These are phyloP conservation scores for Cheumatopsyche charites DNA, from an alignment of 1,140 invertebrate genomes.

Conservation along the genomic window DNA sequence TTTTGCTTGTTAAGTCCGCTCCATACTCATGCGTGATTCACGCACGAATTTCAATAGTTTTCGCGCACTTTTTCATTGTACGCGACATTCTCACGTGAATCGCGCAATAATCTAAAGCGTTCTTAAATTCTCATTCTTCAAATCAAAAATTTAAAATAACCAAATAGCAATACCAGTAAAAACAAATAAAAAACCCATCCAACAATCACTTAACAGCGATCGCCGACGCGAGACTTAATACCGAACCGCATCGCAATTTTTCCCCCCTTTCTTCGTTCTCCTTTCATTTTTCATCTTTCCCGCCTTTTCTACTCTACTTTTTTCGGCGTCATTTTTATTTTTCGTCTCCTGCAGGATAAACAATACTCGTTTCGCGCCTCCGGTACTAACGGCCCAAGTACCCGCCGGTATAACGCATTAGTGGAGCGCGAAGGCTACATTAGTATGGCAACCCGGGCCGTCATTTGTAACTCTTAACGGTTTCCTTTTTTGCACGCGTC, in stretches of 20 bases:
- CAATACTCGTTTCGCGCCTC: slow-evolving; percentile 26
- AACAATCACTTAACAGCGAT: slow-evolving; percentile 39
- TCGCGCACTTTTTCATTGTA: too few species aligned
- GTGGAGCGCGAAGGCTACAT: slow-evolving; percentile 36
- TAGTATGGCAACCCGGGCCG: slow-evolving; percentile 35
- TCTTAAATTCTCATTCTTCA: too few species aligned
- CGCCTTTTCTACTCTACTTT: not conserved
- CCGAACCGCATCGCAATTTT: not conserved
- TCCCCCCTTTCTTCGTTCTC: not conserved
- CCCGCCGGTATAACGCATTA: slow-evolving; percentile 34
- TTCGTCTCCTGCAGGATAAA: slow-evolving; percentile 11
- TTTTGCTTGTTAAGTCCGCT: too few species aligned
- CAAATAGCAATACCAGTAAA: too few species aligned
- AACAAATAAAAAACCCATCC: not conserved
- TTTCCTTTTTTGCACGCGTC: slow-evolving; percentile 46
- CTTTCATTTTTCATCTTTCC: slow-evolving; percentile 12
- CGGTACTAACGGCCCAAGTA: slow-evolving; percentile 35
- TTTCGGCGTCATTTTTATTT: too few species aligned
- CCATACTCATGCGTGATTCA: too few species aligned
- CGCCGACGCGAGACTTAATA: slow-evolving; percentile 15
- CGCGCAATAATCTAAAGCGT: too few species aligned
- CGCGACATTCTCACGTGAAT: too few species aligned
- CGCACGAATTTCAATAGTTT: too few species aligned
- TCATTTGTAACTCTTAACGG: slow-evolving; percentile 48
- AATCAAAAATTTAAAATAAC: too few species aligned